Conservation (phyloP, 2,113 vertebrate genomes). For the Argyrosomus japonicus region DNA sequence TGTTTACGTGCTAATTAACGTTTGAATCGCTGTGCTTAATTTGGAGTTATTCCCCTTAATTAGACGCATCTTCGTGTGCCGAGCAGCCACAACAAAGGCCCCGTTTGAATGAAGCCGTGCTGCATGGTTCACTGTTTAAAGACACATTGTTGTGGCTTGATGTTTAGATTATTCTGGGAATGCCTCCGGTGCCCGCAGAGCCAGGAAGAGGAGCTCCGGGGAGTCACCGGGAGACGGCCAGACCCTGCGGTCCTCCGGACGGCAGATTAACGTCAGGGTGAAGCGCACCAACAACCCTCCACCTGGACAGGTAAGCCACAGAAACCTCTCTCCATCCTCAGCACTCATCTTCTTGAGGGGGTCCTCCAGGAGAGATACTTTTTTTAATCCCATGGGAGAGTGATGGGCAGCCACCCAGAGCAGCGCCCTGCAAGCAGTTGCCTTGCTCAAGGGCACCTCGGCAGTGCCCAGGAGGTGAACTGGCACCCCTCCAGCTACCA, state of each 20-base stretch:
- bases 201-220: constrained; percentile 87
- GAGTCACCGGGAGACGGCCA: constrained; percentile 88
- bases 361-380: background rate
- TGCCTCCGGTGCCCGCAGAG: constrained; percentile 86
- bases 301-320: constrained; percentile 76
- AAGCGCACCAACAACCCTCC: constrained; percentile 81
- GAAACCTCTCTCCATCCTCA: background rate
- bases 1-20: background rate
- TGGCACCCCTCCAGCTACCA: no score
- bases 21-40: background rate
- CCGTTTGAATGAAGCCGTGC: background rate
- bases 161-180: constrained; percentile 80
- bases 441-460: no score
- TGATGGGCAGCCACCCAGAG: no score
- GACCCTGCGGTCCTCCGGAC: constrained; percentile 90
- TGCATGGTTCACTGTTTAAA: background rate
- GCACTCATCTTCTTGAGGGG: background rate
- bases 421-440: no score
- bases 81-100: constrained; percentile 7
- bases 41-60: no score
- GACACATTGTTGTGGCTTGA: background rate
- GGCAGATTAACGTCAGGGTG: constrained; percentile 86
- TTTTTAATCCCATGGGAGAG: no score
- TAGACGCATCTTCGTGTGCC: background rate
- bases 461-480: no score